phyloP scores from a whole-genome alignment of 2,113 vertebrate genomes.

The Sinocyclocheilus anophthalmus region DNA sequence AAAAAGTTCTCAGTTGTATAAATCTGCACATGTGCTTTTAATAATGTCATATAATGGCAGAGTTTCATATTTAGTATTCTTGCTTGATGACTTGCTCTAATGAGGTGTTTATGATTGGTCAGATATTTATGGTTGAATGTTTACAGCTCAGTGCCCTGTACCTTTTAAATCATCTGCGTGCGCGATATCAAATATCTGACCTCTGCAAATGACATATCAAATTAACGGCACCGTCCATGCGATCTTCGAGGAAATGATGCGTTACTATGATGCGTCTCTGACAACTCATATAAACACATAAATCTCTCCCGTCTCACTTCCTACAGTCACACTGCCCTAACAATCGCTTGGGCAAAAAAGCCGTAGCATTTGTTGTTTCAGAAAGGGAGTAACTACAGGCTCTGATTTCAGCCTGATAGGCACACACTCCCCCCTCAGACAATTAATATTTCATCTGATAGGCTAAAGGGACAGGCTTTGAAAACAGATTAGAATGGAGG shows the following conservation, averaged over 20 bases:
- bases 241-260: background rate
- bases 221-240: constrained; percentile 2
- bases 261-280: constrained; percentile 1
- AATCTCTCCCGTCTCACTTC: constrained; percentile 23
- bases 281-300: constrained; percentile 26
- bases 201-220: background rate
- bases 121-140: background rate
- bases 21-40: constrained; percentile 9
- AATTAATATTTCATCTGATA: constrained; percentile 78
- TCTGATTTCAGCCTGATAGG: constrained; percentile 73
- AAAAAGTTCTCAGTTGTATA: background rate
- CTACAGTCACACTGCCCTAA: constrained; percentile 54
- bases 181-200: background rate
- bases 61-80: constrained; percentile 10
- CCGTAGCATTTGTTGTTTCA: constrained; percentile 61
- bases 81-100: constrained; percentile 2
- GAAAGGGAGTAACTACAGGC: constrained; percentile 61
- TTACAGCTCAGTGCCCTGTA: background rate
- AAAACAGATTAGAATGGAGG: constrained; percentile 67
- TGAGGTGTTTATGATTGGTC: constrained; percentile 12
- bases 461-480: constrained; percentile 60
- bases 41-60: constrained; percentile 1
- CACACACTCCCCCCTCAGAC: constrained; percentile 62
- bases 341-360: constrained; percentile 56
- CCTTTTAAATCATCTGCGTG: background rate